Conservation (phyloP, 1,140 invertebrate species). For the Trichonephila inaurata region DNA sequence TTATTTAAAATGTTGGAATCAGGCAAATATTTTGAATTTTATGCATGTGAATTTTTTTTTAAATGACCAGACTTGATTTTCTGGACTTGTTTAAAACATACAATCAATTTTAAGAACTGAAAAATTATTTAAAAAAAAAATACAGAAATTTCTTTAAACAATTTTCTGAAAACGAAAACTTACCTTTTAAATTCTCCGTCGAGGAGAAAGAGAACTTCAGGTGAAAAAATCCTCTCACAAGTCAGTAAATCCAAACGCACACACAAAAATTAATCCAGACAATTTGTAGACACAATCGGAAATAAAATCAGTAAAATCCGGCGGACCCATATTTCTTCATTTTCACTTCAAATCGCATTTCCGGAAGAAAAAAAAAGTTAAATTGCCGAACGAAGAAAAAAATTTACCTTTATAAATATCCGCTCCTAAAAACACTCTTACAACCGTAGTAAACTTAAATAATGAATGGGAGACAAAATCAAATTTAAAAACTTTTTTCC, state of each 20-base stretch:
- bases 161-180: not conserved
- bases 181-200: not conserved
- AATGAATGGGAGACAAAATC: constrained; percentile 11
- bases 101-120: too few relatives aligned
- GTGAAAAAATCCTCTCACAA: not conserved
- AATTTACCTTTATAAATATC: not conserved
- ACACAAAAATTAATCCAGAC: not conserved
- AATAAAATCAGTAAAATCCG: not conserved
- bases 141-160: not conserved
- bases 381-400: not conserved
- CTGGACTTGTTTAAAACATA: too few relatives aligned
- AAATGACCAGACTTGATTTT: too few relatives aligned
- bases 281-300: not conserved
- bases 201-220: not conserved
- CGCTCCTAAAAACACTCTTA: not conserved
- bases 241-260: not conserved
- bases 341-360: too few relatives aligned
- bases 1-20: too few relatives aligned
- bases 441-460: not conserved
- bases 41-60: too few relatives aligned
- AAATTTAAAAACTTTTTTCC: constrained; percentile 21
- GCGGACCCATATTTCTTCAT: not conserved
- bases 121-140: not conserved
- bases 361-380: too few relatives aligned
- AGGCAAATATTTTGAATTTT: too few relatives aligned